Conservation (phyloP, 2,113 vertebrate species). For the Elephantulus edwardii region DNA sequence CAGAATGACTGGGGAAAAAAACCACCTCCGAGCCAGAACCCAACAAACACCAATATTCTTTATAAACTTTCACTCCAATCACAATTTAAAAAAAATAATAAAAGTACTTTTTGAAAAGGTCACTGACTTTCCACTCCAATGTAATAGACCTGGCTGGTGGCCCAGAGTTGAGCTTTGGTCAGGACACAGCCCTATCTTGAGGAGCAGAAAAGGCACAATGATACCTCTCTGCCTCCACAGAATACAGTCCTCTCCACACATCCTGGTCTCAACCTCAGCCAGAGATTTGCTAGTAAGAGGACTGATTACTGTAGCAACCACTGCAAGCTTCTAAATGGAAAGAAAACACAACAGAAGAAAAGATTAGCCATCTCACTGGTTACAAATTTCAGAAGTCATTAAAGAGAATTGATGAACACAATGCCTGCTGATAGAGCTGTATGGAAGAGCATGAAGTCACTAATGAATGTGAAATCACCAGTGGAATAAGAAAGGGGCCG, state of each 20-base stretch:
- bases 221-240: not conserved
- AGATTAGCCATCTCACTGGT: not conserved
- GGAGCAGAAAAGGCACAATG: not conserved
- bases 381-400: not conserved
- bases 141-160: not conserved
- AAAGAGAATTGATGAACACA: not conserved
- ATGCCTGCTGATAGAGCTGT: not conserved
- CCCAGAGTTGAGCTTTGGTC: not conserved
- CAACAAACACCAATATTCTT: no score
- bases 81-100: no score
- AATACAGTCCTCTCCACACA: not conserved
- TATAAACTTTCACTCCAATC: no score
- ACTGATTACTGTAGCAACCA: not conserved
- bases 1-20: no score
- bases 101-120: no score
- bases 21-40: no score
- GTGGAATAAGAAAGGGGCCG: not conserved
- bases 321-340: not conserved
- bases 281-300: not conserved
- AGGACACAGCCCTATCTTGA: not conserved
- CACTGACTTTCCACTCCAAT: not conserved
- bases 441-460: not conserved
- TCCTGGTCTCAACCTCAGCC: not conserved
- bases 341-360: constrained; percentile 13
- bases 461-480: constrained; percentile 1